Conservation (phyloP, 2,113 vertebrate species). For the Gnathonemus longibarbis region DNA sequence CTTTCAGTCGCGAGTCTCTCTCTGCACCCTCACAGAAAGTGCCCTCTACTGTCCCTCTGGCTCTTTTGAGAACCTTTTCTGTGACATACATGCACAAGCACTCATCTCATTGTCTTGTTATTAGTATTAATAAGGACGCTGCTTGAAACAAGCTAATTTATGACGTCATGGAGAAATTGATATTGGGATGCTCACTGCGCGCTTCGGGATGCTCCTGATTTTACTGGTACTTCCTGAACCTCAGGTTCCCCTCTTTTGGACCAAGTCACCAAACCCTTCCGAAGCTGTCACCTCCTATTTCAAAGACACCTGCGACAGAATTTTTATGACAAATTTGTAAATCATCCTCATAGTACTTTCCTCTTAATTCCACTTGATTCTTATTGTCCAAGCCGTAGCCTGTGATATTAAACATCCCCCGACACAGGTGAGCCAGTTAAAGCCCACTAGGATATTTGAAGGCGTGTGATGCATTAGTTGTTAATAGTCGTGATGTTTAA, state of each 20-base stretch:
- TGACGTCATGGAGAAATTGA: background rate
- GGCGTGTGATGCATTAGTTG: background rate
- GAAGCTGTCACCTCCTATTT: background rate
- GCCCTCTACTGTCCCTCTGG: background rate
- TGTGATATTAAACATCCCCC: background rate
- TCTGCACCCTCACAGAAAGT: background rate
- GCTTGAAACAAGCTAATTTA: background rate
- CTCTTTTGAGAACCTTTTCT: background rate
- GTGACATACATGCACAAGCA: background rate
- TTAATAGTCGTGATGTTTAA: conserved; percentile 11
- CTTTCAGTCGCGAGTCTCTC: background rate
- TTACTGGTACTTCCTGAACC: background rate
- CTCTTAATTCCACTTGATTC: background rate
- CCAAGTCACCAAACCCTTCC: background rate
- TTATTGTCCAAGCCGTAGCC: background rate
- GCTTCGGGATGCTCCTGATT: background rate
- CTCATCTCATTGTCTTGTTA: background rate
- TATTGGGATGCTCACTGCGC: background rate
- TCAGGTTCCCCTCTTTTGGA: background rate
- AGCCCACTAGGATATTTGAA: background rate
- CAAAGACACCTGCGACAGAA: background rate
- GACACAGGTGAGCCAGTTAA: background rate
- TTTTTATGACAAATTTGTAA: background rate
- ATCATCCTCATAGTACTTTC: background rate
- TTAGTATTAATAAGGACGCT: background rate